Conservation (phyloP, 64 coral and sea anemone species). For the Trachythela sp. region DNA sequence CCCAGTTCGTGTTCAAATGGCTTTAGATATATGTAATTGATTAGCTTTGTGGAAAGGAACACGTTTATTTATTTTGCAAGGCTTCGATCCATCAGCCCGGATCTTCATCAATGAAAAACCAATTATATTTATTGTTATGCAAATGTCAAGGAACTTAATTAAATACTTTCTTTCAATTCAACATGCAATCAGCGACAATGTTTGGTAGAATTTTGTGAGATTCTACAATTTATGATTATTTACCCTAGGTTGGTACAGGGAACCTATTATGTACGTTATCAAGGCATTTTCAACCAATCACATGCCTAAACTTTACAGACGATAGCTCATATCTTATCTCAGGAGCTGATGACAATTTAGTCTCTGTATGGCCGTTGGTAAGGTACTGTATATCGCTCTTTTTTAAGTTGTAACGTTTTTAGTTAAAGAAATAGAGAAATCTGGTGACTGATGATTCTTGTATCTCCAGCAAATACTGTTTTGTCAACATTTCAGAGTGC, state of each 20-base stretch:
- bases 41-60: no score
- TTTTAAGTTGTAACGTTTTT: neutral
- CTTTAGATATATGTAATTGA: no score
- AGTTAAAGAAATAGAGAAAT: neutral
- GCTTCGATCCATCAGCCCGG: no score
- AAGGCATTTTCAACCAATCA: constrained; percentile 79
- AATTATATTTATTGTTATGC: no score
- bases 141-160: no score
- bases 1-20: no score
- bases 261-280: constrained; percentile 63
- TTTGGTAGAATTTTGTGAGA: neutral
- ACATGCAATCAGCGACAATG: no score
- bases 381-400: constrained; percentile 36
- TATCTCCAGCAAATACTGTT: neutral
- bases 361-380: constrained; percentile 73
- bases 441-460: neutral
- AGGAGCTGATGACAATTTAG: constrained; percentile 89
- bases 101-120: no score
- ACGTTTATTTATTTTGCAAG: no score
- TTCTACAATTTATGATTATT: neutral
- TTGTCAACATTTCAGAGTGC: constrained; percentile 1
- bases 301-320: constrained; percentile 84
- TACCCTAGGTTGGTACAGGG: constrained; percentile 68
- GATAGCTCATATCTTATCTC: constrained; percentile 82
- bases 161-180: no score